Base-by-base conservation (phyloP, 2,797 vertebrate genomes). In the Anabas testudineus region DNA sequence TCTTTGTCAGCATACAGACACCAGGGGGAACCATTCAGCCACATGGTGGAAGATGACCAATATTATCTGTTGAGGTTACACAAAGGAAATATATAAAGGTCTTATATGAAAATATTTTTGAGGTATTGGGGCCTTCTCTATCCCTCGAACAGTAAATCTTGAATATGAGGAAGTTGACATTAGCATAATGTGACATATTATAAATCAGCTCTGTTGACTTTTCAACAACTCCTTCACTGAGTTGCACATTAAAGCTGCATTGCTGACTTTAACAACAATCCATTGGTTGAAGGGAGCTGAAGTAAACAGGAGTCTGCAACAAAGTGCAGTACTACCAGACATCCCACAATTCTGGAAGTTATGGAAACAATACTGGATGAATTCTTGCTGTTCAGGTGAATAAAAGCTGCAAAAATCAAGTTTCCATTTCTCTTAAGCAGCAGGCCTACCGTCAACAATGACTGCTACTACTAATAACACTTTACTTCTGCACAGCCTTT, bases 231-330 rank as follows among this genome's bases (percentile, higher is more conserved):
- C 42, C 5, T 30, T 18, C 21, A 5, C 12, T 18, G 1, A 53
- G 22, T 16, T 32, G 9, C 16, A 43, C 43, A 58, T 8, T 63
- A 51, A 30, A 39, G 26, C 7, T 53, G 10, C 3, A 10, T 36
- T 1, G 6, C 15, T 22, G 10, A 5, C 24, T 19, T 39, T 14
- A 8, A 41, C 18, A 24, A 7, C 1, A 12, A 5, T 41, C 16
- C 24, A 8, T 13, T 63, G 21, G n/a, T 64, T 28, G 57, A 89
- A 81, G 85, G 85, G 84, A 68, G 85, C 78, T 80, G 54, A 10
- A 70, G 71, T 36, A 37, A 69, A 28, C 51, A 59, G 4, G 64
- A 48, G 4, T 52, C 16, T 47, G 19, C 16, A 24, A 26, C 26
- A 57, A 10, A 30, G 5, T 37, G 21, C 2, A 5, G 30, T 19